A percentile compares a stretch with the other conserved stretches of the same genome.
phyloP scores from a whole-genome alignment of 2,797 vertebrate genomes.

The Denticeps clupeoides region DNA sequence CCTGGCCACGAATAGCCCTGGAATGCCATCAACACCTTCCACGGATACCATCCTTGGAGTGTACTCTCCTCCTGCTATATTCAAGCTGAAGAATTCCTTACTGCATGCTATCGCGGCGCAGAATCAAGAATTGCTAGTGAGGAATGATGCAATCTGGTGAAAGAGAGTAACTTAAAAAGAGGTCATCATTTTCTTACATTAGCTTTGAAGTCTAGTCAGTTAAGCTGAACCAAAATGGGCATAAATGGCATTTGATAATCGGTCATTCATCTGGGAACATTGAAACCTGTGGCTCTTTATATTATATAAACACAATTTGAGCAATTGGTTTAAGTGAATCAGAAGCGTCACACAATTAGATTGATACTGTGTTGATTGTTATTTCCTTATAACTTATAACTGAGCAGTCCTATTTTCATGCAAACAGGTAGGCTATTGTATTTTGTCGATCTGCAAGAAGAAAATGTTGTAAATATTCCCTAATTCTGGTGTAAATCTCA shows the following conservation, averaged over 20 bases:
- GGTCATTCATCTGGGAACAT: not conserved
- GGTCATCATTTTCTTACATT: slow-evolving; percentile 4
- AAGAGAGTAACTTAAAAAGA: slow-evolving; percentile 31
- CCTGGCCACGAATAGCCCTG: slow-evolving; percentile 69
- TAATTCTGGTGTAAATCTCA: slow-evolving; percentile 8
- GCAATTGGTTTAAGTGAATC: too few species aligned
- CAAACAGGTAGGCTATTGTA: slow-evolving; percentile 14
- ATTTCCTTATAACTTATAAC: too few species aligned
- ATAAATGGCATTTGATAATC: not conserved
- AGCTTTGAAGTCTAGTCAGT: slow-evolving; percentile 32
- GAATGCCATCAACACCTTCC: slow-evolving; percentile 71
- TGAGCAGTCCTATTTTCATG: too few species aligned
- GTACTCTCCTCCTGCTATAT: slow-evolving; percentile 13
- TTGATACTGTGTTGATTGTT: too few species aligned
- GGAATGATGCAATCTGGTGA: slow-evolving; percentile 51
- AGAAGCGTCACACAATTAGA: too few species aligned
- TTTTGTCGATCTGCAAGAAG: not conserved
- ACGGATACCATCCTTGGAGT: slow-evolving; percentile 59
- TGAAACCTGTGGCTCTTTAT: too few species aligned
- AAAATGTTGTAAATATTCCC: too few species aligned
- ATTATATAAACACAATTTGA: too few species aligned
- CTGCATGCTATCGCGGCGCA: slow-evolving; percentile 51
- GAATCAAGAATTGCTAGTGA: slow-evolving; percentile 43
- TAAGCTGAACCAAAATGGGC: not conserved
- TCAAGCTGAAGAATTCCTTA: slow-evolving; percentile 31